Base-by-base conservation (phyloP, 2,113 vertebrate genomes). In the Callopanchax toddi region DNA sequence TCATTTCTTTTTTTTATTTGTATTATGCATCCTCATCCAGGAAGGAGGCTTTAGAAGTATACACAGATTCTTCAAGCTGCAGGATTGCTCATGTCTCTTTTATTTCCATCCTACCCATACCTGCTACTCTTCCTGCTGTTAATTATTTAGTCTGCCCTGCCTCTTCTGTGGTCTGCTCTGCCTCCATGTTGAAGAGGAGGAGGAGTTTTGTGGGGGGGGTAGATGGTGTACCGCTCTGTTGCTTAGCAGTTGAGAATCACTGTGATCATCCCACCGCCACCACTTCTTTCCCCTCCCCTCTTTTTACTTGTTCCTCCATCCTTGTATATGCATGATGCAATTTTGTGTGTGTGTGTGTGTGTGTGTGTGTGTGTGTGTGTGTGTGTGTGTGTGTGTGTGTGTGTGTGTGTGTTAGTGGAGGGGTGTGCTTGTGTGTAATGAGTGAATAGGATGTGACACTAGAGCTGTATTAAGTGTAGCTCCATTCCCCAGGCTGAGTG, bases 391-490 rank as follows among this genome's bases (percentile, higher is more conserved):
- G 37, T 6, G 37, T 16, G 37, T 42, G 40, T 57, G 54, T 57
- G 54, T 56, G 37, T 42, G 54, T 54, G 12, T 37, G 36, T 37
- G 36, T 37, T 4, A 37, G 36, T 11, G 36, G 36, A 13, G 36
- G 36, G 11, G 29, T 32, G 29, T n/a, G n/a, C n/a, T n/a, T n/a
- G n/a, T 32, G 71, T 7, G 21, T 26, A 11, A 48, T 87, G 92
- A 89, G 86, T 88, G 93, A 93, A 89, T 89, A 82, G 87, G 90
- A 90, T 82, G 87, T 89, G 86, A 90, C 92, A 93, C 90, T 89
- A 84, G 91, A 84, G 93, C 91, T 94, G 87, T 89, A 87, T 94
- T 95, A 94, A 95, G 93, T 93, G 94, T 92, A 81, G 70, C 86
- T 89, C 79, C 78, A 78, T 86, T 92, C 91, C 81, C 82, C 74